Evolutionary conservation across 1,140 invertebrate genomes (phyloP).

Genomic region (Drepana arcuata): DNA sequence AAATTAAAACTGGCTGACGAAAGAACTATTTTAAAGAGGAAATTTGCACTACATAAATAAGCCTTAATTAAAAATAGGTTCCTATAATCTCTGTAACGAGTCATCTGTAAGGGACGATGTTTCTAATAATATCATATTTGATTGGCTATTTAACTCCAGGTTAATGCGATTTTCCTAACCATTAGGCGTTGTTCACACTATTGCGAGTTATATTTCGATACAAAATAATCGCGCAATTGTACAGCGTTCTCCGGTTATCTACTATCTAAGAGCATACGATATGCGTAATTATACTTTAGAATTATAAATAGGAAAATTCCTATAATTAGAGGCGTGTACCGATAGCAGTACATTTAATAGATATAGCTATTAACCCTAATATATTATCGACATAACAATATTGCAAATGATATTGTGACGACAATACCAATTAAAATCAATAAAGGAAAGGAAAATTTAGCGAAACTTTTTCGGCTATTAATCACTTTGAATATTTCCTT

Average conservation of each 20-base stretch:
- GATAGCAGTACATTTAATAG: slow-evolving; percentile 31
- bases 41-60: too few species aligned
- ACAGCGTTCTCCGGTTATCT: too few species aligned
- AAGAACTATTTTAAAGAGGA: too few species aligned
- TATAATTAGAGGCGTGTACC: slow-evolving; percentile 41
- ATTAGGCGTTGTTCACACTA: not conserved
- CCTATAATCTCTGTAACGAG: too few species aligned
- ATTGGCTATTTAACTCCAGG: not conserved
- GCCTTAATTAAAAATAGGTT: too few species aligned
- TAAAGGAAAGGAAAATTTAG: slow-evolving; percentile 61
- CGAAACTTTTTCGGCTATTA: slow-evolving; percentile 27
- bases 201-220: not conserved
- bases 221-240: too few species aligned
- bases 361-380: slow-evolving; percentile 50
- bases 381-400: slow-evolving; percentile 35
- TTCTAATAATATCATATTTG: not conserved
- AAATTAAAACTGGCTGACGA: too few species aligned
- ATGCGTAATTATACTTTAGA: slow-evolving; percentile 11
- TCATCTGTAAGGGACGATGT: too few species aligned
- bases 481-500: slow-evolving; percentile 25
- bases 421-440: slow-evolving; percentile 36
- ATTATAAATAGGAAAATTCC: slow-evolving; percentile 64
- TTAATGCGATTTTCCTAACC: not conserved
- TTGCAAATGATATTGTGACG: slow-evolving; percentile 56
- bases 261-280: too few species aligned